Percentiles rank a stretch among this genome's conserved stretches.
These are phyloP conservation scores for Callaeas wilsoni DNA, from an alignment of 2,113 vertebrate genomes.

Conservation along the genomic window DNA sequence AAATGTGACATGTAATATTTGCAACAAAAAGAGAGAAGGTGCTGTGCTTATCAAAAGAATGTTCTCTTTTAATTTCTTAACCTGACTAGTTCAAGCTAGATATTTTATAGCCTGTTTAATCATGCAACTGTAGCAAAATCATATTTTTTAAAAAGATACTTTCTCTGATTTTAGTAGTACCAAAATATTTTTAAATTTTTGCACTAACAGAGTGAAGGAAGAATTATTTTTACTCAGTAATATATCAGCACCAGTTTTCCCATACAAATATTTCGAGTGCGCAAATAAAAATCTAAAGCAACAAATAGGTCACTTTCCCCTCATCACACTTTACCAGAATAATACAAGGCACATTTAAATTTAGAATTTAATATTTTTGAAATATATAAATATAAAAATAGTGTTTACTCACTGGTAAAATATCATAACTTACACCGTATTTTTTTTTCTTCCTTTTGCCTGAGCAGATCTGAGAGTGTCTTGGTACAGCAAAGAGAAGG, in stretches of 20 bases:
- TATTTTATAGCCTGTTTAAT: background rate
- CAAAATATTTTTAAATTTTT: background rate
- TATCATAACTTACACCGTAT: background rate
- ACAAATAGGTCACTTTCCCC: background rate
- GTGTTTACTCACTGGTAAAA: background rate
- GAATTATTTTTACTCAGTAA: background rate
- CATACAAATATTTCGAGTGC: background rate
- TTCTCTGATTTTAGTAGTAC: background rate
- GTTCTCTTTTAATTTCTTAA: background rate
- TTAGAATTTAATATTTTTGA: background rate
- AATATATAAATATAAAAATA: background rate
- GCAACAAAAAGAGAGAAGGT: background rate
- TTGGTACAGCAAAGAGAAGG: slow-evolving; percentile 91
- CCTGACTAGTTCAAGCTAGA: background rate
- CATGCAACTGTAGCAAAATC: background rate
- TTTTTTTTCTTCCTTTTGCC: background rate
- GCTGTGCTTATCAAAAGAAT: background rate
- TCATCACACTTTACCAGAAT: background rate
- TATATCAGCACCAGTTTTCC: background rate
- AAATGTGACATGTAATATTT: background rate
- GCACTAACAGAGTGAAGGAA: background rate
- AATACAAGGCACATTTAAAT: background rate
- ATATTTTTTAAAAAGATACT: background rate
- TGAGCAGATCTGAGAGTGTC: slow-evolving; percentile 86
- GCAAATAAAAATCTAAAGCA: background rate